A percentile compares a stretch with the other conserved stretches of the same genome.
phyloP scores from a whole-genome alignment of 2,888 invertebrate genomes.

The Hipparchia semele region DNA sequence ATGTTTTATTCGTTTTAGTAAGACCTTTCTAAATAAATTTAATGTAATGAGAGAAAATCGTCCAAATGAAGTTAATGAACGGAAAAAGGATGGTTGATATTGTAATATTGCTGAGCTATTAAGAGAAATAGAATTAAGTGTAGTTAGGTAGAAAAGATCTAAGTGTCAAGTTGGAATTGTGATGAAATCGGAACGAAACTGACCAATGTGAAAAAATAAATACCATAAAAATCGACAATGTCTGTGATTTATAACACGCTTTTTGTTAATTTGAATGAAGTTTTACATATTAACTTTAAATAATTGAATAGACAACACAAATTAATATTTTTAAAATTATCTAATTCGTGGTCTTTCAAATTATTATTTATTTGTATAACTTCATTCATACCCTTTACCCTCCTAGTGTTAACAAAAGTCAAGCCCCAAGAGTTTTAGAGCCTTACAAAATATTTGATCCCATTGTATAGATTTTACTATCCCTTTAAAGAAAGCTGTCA shows the following conservation, averaged over 20 bases:
- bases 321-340: neutral
- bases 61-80: constrained; percentile 55
- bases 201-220: constrained; percentile 82
- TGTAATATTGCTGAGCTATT: constrained; percentile 37
- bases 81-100: constrained; percentile 37
- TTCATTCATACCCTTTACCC: constrained; percentile 50
- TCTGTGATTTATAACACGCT: constrained; percentile 52
- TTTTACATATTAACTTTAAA: constrained; percentile 10
- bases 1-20: constrained; percentile 69
- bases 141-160: constrained; percentile 49
- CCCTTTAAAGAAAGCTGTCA: constrained; percentile 71
- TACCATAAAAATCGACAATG: constrained; percentile 65
- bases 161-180: constrained; percentile 63
- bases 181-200: constrained; percentile 66
- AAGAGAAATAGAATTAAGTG: constrained; percentile 45
- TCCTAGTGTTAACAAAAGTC: constrained; percentile 13
- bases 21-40: constrained; percentile 52
- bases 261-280: constrained; percentile 53
- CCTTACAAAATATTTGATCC: constrained; percentile 15
- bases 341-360: neutral
- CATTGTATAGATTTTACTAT: constrained; percentile 23
- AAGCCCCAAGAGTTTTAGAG: constrained; percentile 18
- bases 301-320: neutral
- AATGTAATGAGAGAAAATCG: constrained; percentile 55
- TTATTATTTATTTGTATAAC: constrained; percentile 24